A percentile compares a stretch with the other conserved stretches of the same genome.
phyloP scores from a whole-genome alignment of 2,797 vertebrate species.

The Centroberyx gerrardi region DNA sequence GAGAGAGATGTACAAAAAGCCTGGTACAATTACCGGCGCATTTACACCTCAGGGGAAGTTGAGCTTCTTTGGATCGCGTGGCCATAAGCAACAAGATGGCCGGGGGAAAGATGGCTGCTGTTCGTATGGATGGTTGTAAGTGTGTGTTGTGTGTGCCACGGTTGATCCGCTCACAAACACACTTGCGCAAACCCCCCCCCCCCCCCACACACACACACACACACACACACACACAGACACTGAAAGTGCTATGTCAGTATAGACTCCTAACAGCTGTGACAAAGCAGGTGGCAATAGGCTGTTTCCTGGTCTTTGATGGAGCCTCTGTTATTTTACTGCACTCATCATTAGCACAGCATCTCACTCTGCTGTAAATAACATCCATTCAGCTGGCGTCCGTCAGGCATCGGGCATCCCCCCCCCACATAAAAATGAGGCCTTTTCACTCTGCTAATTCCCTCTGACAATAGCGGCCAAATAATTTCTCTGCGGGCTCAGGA shows the following conservation, averaged over 20 bases:
- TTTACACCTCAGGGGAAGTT: constrained; percentile 49
- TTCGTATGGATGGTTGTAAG: neutral
- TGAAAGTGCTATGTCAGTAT: neutral
- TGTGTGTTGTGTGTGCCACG: neutral
- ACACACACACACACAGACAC: neutral
- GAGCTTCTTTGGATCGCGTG: constrained; percentile 34
- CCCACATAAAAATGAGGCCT: constrained; percentile 54
- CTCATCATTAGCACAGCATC: constrained; percentile 65
- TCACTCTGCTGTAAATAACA: constrained; percentile 69
- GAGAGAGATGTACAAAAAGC: constrained; percentile 54
- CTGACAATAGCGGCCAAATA: constrained; percentile 76
- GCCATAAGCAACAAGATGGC: neutral
- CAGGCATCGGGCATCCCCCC: constrained; percentile 43
- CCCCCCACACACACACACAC: neutral
- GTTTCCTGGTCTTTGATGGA: constrained; percentile 47
- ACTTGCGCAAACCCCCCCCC: neutral
- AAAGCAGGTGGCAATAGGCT: constrained; percentile 53
- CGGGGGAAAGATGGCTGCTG: neutral
- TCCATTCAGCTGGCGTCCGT: constrained; percentile 65
- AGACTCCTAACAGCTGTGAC: constrained; percentile 36
- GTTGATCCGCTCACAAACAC: constrained; percentile 16
- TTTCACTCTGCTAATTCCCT: constrained; percentile 77
- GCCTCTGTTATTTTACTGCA: constrained; percentile 64
- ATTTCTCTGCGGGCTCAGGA: constrained; percentile 75
- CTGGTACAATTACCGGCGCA: constrained; percentile 55